phyloP scores from a whole-genome alignment of 2,888 invertebrate species.

The Drosophila algonquin region DNA sequence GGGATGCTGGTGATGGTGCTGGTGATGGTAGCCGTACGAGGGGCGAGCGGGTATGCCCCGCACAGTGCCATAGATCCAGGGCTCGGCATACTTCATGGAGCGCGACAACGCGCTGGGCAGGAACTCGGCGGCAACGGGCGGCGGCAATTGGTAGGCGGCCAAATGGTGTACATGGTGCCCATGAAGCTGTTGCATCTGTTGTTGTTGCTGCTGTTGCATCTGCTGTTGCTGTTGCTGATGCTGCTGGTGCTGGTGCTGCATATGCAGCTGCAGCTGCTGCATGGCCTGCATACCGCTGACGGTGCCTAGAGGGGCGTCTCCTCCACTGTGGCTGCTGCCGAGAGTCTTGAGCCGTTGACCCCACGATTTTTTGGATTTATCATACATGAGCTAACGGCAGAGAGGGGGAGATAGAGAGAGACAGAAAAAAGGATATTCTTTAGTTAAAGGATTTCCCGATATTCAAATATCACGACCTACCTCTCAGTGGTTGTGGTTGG shows the following conservation, averaged over 20 bases:
- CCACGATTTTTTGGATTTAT: conserved; percentile 88
- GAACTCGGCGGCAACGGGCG: conserved; percentile 74
- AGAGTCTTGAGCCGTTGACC: conserved; percentile 88
- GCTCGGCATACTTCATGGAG: conserved; percentile 93
- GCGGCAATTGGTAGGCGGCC: conserved; percentile 61
- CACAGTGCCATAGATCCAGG: conserved; percentile 93
- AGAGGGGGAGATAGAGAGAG: conserved; percentile 5
- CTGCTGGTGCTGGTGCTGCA: conserved; percentile 57
- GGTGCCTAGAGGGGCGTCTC: conserved; percentile 82
- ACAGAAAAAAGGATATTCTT: neutral
- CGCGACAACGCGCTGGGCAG: conserved; percentile 88
- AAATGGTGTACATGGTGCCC: conserved; percentile 58
- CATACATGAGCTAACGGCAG: conserved; percentile 79
- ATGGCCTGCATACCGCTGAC: conserved; percentile 65
- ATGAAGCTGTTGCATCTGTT: conserved; percentile 53
- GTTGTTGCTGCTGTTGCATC: conserved; percentile 80
- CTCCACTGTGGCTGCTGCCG: conserved; percentile 83
- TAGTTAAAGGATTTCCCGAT: neutral
- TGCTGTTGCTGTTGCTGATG: conserved; percentile 63
- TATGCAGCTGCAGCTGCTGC: conserved; percentile 55
- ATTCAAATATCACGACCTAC: conserved; percentile 26
- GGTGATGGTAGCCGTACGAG: conserved; percentile 77
- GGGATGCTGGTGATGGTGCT: conserved; percentile 53
- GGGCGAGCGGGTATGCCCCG: conserved; percentile 85
- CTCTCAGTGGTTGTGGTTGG: conserved; percentile 59